A percentile compares a stretch with the other conserved stretches of the same genome.
Evolutionary conservation across 1,140 invertebrate species (phyloP).

Genomic region (Drosophila arawakana): DNA sequence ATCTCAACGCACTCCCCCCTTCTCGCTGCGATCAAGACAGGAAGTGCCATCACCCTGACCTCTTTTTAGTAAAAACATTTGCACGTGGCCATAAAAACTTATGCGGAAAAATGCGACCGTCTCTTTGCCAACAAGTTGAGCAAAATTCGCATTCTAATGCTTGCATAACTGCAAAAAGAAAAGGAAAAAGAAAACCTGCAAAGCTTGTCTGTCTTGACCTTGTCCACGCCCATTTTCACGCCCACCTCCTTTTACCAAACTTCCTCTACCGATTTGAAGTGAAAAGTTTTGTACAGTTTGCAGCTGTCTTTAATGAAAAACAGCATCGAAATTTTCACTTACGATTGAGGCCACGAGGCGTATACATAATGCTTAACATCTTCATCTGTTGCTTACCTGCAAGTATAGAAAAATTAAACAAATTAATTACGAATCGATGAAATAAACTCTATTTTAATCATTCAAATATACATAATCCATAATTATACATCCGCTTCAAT

Average conservation of each 20-base stretch:
- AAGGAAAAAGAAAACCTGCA: constrained; percentile 34
- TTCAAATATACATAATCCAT: not conserved
- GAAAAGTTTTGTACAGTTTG: constrained; percentile 37
- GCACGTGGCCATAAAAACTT: constrained; percentile 65
- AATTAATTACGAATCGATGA: not conserved
- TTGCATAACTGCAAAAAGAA: constrained; percentile 55
- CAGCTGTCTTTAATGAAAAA: constrained; percentile 61
- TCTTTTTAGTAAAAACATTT: constrained; percentile 69
- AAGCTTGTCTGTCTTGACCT: constrained; percentile 58
- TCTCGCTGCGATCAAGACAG: constrained; percentile 27
- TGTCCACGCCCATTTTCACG: constrained; percentile 42
- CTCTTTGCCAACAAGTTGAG: not conserved
- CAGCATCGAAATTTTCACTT: constrained; percentile 47
- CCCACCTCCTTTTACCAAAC: not conserved
- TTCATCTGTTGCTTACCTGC: constrained; percentile 58
- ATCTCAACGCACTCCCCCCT: not conserved
- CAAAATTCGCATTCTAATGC: constrained; percentile 24
- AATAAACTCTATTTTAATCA: not conserved
- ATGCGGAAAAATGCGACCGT: not conserved
- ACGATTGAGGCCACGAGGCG: constrained; percentile 38
- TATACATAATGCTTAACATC: constrained; percentile 40
- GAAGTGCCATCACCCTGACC: constrained; percentile 63
- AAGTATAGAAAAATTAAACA: constrained; percentile 21
- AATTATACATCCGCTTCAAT: not conserved
- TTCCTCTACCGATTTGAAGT: constrained; percentile 21